A percentile compares a stretch with the other conserved stretches of the same genome.
Evolutionary conservation across 2,888 invertebrate genomes (phyloP).

Genomic region (Drosophila melanosoma): DNA sequence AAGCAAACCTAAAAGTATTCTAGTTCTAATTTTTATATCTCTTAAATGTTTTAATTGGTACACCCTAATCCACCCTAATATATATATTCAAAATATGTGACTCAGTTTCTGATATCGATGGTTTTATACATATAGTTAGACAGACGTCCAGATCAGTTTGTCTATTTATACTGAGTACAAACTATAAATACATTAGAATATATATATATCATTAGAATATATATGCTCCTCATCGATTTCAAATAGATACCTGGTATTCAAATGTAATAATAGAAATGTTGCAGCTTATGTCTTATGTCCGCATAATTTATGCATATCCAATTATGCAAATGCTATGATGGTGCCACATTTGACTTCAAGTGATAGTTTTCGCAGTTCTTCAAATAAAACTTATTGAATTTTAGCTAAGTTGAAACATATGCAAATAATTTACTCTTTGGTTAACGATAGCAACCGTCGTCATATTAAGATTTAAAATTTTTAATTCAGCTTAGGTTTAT

Average conservation of each 20-base stretch:
- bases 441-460: background rate
- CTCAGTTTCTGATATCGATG: background rate
- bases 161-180: background rate
- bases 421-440: background rate
- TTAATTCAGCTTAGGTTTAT: no score
- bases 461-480: background rate
- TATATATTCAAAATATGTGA: background rate
- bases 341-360: constrained; percentile 1
- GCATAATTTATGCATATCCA: background rate
- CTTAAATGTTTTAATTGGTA: background rate
- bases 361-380: no score
- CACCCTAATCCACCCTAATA: background rate
- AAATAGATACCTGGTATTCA: background rate
- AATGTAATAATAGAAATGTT: background rate
- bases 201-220: background rate
- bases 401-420: background rate
- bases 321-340: background rate
- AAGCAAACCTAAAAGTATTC: no score
- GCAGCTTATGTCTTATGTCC: background rate
- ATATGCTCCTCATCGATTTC: background rate
- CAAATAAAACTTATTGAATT: background rate
- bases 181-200: background rate
- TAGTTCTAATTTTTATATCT: background rate
- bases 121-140: background rate
- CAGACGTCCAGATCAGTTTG: background rate